A percentile compares a stretch with the other conserved stretches of the same genome.
Conservation (phyloP, 2,888 invertebrate species). For the Allacma fusca region DNA sequence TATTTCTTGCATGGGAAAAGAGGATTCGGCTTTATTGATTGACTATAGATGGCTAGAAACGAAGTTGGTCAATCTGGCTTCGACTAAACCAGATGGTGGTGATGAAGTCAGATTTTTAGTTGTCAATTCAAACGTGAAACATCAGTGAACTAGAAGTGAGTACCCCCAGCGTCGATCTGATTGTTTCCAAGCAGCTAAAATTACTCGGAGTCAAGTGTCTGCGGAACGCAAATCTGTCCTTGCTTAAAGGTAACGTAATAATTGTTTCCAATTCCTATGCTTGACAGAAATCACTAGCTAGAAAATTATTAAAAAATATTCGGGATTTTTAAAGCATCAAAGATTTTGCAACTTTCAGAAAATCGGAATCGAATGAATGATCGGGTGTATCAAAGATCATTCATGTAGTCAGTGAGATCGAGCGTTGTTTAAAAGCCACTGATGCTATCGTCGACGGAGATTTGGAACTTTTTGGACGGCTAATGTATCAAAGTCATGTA, state of each 20-base stretch:
- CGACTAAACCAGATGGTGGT: constrained; percentile 45
- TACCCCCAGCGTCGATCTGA: constrained; percentile 82
- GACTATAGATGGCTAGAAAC: constrained; percentile 84
- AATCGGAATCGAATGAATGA: constrained; percentile 62
- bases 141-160: constrained; percentile 86
- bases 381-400: constrained; percentile 75
- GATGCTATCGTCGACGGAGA: constrained; percentile 74
- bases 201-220: constrained; percentile 76
- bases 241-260: constrained; percentile 51
- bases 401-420: constrained; percentile 88
- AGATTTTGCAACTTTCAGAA: constrained; percentile 46
- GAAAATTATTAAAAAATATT: too few relatives aligned
- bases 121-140: constrained; percentile 90
- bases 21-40: constrained; percentile 81
- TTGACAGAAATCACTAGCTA: too few relatives aligned
- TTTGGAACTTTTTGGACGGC: constrained; percentile 75
- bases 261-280: too few relatives aligned
- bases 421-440: constrained; percentile 77
- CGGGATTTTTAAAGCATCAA: too few relatives aligned
- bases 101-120: constrained; percentile 78
- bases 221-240: constrained; percentile 73
- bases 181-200: constrained; percentile 76
- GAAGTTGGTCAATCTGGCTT: constrained; percentile 75
- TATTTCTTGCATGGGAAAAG: constrained; percentile 82
- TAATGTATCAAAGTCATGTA: constrained; percentile 88